Conservation (phyloP, 2,888 invertebrate species). For the Standfussiana lucernea region DNA sequence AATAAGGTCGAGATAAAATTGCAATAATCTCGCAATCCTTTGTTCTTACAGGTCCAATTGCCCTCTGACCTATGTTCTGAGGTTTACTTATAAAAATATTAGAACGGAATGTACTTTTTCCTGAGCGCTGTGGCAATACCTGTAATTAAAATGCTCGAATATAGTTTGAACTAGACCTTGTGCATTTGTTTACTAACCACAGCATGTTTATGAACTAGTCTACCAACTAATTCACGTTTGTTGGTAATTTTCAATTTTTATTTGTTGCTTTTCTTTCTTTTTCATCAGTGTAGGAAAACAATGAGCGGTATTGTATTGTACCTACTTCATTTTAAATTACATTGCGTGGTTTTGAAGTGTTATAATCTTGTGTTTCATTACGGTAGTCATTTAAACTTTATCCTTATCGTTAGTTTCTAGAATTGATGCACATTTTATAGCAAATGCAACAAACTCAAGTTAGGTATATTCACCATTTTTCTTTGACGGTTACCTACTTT, state of each 20-base stretch:
- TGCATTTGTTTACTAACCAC: slow-evolving; percentile 3
- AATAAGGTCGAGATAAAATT: not conserved
- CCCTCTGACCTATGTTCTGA: not conserved
- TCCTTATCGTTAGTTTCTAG: too few relatives aligned
- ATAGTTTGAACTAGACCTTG: not conserved
- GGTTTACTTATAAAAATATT: not conserved
- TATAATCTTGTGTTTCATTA: not conserved
- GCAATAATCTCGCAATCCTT: not conserved
- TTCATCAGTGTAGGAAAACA: not conserved
- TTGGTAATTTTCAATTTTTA: not conserved
- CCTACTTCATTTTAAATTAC: not conserved
- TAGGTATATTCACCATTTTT: too few relatives aligned
- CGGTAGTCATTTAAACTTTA: not conserved
- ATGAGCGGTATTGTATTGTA: not conserved
- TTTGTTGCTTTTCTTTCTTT: not conserved
- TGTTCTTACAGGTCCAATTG: not conserved
- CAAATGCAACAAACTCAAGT: not conserved
- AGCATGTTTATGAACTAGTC: not conserved
- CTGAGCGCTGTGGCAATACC: not conserved
- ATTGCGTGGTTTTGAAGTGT: not conserved
- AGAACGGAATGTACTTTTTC: not conserved
- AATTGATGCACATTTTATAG: not conserved
- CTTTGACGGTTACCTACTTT: too few relatives aligned
- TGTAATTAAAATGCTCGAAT: not conserved
- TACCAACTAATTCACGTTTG: not conserved